Base-by-base conservation (phyloP, 2,797 vertebrate genomes). In the Myiotriccus ornatus region DNA sequence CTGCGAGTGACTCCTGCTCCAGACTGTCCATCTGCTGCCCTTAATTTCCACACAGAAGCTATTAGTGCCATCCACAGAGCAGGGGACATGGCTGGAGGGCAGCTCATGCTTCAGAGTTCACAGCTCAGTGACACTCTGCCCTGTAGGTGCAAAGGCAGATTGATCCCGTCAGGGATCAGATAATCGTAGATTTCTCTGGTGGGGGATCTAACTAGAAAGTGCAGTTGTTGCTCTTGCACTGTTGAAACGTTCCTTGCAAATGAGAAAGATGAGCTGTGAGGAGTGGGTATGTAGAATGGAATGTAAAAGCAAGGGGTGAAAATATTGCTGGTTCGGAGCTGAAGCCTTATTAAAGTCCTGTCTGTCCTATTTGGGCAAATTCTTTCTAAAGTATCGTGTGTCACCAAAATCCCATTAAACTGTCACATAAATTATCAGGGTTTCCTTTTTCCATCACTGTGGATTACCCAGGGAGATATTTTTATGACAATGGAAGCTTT, bases 381-480 rank as follows among this genome's bases (percentile, higher is more conserved):
- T 95, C 85, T 95, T 96, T 94, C 95, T 95, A 96, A 97, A 97
- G 97, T 97, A 96, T 87, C 73, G 2, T 94, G 64, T 97, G 97
- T 97, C 97, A 97, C 89, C 74, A 93, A 96, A 97, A 96, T 90
- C 93, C 95, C 90, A 97, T 98, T 97, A 97, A 97, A 97, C 96
- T 97, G 97, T 97, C 97, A 97, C 95, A 97, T 97, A 97, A 97
- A 98, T 98, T 97, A 97, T 94, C 91, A 89, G 87, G 91, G 94
- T 97, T 97, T 97, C 97, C 96, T 95, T 97, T 94, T 97, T 94
- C 95, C 93, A 71, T 97, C 97, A 92, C 27, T 94, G 86, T 89
- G 94, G 94, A 97, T 97, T 97, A 96, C 94, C 95, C 77, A 21
- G 70, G 79, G 94, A 96, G 95, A 93, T 96, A 91, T 94, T 97